Evolutionary conservation across 1,140 invertebrate species (phyloP).

Genomic region (Carcinoscorpius rotundicauda): DNA sequence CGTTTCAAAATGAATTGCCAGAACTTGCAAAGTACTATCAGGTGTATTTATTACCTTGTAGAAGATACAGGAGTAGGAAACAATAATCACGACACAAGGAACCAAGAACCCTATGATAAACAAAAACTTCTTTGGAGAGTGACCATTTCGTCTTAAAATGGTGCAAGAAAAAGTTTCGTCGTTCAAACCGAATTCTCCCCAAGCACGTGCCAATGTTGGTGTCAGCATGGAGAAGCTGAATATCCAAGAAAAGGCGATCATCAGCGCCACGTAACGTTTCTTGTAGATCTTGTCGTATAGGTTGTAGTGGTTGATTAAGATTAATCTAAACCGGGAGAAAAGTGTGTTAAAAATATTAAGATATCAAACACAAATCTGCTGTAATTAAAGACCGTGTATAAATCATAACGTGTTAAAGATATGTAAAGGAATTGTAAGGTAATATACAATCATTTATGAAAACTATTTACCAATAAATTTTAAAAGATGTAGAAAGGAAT

Average conservation of each 20-base stretch:
- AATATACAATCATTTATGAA: too few relatives aligned
- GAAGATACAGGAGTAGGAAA: slow-evolving; percentile 45
- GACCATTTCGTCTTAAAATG: slow-evolving; percentile 44
- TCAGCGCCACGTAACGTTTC: slow-evolving; percentile 12
- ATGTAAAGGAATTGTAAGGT: too few relatives aligned
- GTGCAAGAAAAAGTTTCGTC: slow-evolving; percentile 23
- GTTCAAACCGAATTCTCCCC: slow-evolving; percentile 66
- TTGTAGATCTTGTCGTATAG: slow-evolving; percentile 21
- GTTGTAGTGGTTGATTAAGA: slow-evolving; percentile 22
- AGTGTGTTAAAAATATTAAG: too few relatives aligned
- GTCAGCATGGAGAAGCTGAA: slow-evolving; percentile 50
- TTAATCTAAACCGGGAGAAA: slow-evolving; percentile 9
- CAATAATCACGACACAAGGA: slow-evolving; percentile 65
- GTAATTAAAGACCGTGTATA: too few relatives aligned
- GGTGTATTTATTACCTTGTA: slow-evolving; percentile 6
- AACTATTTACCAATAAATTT: too few relatives aligned
- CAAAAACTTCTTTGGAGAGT: slow-evolving; percentile 70
- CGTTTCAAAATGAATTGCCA: too few relatives aligned
- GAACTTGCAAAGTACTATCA: neutral
- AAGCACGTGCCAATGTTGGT: slow-evolving; percentile 59
- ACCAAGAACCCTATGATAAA: slow-evolving; percentile 68
- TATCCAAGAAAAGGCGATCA: slow-evolving; percentile 53
- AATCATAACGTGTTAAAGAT: too few relatives aligned
- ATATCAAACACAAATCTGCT: too few relatives aligned
- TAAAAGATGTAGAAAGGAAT: too few relatives aligned